Evolutionary conservation across 64 coral and sea anemone genomes (phyloP), one percentile per base, ranked within the genome.

Genomic region (Actinia tenebrosa): DNA sequence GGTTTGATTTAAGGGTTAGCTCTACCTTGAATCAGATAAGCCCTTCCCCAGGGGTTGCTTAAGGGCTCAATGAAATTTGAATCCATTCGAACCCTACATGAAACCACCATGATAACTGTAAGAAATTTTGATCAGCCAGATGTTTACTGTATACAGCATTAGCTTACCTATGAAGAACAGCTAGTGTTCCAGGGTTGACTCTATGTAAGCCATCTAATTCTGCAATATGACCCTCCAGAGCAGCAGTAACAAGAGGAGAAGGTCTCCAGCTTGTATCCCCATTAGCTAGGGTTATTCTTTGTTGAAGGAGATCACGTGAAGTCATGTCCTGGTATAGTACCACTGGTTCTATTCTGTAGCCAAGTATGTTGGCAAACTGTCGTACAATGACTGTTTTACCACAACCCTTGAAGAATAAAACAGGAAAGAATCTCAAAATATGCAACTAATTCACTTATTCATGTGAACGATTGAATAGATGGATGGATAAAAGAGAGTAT

Each of bases 281-380:
- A 92, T 88, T 94, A 60, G 87, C 72, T 25, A 94, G 69, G 1
- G 96, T 98, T 44, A 94, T 98, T 42, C 96, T 87, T 45, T 94
- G 96, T 42, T 98, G 96, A n/a, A 98, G 87, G 20, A 98, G 86
- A 64, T 98, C 96, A 27, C 96, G 87, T n/a, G 92, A 85, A 30
- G 96, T 98, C 96, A 98, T 94, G 80, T 98, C 96, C 93, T 98
- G 93, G 66, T 95, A 94, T 19, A 99, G 63, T 23, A 99, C 97
- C 30, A 99, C 97, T 80, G 97, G 93, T 18, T 99, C 93, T n/a
- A 95, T 86, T 60, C 84, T 92, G 91, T 99, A 99, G 18, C 93
- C 97, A 46, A 99, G 91, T 11, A 99, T 83, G 77, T 88, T 83
- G 18, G 97, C 93, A 93, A 99, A 99, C 86, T 99, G 97, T 45